phyloP scores from a whole-genome alignment of 2,113 vertebrate species.

The Cinclus cinclus region DNA sequence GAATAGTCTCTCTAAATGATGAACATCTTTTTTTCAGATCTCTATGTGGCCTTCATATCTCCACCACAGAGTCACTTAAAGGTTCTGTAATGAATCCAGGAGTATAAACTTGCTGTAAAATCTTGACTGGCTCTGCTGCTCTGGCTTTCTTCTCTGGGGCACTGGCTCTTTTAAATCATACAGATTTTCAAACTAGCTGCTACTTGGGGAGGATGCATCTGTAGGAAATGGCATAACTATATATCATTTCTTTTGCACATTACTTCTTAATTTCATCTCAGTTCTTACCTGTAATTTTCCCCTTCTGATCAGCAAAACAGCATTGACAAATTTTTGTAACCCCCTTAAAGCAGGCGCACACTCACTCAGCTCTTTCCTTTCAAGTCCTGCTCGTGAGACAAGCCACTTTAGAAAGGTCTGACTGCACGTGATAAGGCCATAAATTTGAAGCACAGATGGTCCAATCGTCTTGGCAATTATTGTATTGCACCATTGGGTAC shows the following conservation, averaged over 20 bases:
- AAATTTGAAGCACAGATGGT: constrained; percentile 64
- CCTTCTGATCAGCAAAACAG: not conserved
- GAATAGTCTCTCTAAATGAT: not conserved
- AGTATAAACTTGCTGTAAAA: not conserved
- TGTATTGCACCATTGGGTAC: constrained; percentile 19
- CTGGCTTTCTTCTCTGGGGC: not conserved
- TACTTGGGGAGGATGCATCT: not conserved
- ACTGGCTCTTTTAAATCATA: not conserved
- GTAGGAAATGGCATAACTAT: not conserved
- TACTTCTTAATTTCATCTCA: not conserved
- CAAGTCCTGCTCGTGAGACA: constrained; percentile 10
- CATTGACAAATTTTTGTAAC: not conserved
- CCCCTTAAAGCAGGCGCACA: not conserved
- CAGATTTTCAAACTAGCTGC: not conserved
- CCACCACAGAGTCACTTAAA: not conserved
- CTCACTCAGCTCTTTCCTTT: not conserved
- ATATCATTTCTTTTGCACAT: not conserved
- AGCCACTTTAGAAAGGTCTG: constrained; percentile 15
- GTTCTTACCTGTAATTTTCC: not conserved
- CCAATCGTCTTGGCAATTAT: constrained; percentile 61
- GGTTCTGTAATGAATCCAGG: not conserved
- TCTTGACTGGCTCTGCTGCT: not conserved
- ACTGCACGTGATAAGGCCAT: constrained; percentile 11
- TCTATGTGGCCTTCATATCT: not conserved
- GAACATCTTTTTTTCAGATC: not conserved